These are phyloP conservation scores for Pantherophis guttatus DNA, from an alignment of 2,113 vertebrate species.

Conservation along the genomic window DNA sequence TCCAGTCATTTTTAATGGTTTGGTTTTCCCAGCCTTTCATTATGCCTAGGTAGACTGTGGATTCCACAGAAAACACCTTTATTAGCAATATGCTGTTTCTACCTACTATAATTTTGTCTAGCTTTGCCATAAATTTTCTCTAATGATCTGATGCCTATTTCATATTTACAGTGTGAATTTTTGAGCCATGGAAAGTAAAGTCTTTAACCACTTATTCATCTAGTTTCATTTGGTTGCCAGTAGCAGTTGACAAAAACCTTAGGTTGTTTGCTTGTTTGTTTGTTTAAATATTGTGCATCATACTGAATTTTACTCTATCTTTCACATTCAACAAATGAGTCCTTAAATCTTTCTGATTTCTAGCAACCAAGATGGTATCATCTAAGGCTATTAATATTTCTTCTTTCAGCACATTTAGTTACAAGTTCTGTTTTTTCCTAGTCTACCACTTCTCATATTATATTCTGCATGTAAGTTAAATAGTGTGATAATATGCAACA, in stretches of 20 bases:
- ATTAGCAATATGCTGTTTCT: not conserved
- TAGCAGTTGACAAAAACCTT: not conserved
- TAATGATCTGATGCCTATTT: not conserved
- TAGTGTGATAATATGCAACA: not conserved
- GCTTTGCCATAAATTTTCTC: not conserved
- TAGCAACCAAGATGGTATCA: not conserved
- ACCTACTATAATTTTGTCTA: not conserved
- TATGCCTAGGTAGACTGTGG: not conserved
- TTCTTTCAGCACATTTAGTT: not conserved
- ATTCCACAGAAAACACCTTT: not conserved
- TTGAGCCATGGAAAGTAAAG: not conserved
- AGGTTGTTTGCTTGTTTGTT: not conserved
- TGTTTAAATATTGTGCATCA: not conserved
- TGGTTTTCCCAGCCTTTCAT: not conserved
- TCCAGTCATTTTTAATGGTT: not conserved
- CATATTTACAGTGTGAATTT: not conserved
- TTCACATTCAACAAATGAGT: not conserved
- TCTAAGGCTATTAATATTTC: not conserved
- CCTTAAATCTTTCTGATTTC: not conserved
- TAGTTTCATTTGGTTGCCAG: not conserved
- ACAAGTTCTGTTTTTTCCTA: not conserved
- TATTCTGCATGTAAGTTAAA: not conserved
- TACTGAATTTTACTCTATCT: not conserved
- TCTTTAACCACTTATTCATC: not conserved
- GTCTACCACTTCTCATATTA: not conserved